Percentiles rank a stretch among this genome's conserved stretches.
phyloP scores from a whole-genome alignment of 2,888 invertebrate genomes.

The Caenorhabditis sp. region DNA sequence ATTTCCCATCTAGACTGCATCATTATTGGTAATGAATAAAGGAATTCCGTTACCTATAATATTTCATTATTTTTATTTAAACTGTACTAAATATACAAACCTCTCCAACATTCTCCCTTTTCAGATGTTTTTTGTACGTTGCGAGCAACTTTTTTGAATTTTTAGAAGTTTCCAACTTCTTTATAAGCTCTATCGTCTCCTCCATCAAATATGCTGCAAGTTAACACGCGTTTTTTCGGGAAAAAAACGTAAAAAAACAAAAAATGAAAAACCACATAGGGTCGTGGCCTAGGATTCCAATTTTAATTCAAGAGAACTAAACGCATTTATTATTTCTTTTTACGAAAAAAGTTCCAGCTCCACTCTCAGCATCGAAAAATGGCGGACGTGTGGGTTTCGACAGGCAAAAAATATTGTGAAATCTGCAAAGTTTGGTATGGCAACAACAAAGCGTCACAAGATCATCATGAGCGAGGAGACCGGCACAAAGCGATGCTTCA shows the following conservation, averaged over 20 bases:
- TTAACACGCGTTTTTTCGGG: too few species aligned
- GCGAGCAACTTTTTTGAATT: not conserved
- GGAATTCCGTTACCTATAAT: not conserved
- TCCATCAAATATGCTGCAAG: not conserved
- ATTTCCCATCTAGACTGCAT: not conserved
- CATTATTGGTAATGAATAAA: not conserved
- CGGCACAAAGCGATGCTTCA: conserved; percentile 59
- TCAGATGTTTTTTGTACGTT: not conserved
- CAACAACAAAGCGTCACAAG: conserved; percentile 84
- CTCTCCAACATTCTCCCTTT: not conserved
- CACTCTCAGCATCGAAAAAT: conserved; percentile 32
- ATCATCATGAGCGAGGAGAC: conserved; percentile 66
- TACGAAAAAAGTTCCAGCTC: not conserved
- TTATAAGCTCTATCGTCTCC: not conserved
- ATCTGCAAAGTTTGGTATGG: conserved; percentile 95
- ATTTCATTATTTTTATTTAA: not conserved
- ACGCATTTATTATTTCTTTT: not conserved
- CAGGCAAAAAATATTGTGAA: conserved; percentile 93
- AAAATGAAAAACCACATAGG: not conserved
- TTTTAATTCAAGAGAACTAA: not conserved
- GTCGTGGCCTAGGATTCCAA: not conserved
- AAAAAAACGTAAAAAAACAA: not conserved
- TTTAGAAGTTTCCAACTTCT: not conserved
- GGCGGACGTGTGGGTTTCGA: conserved; percentile 82
- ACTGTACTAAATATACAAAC: not conserved